phyloP scores from a whole-genome alignment of 2,797 vertebrate species.

The Enteromius mattozi region DNA sequence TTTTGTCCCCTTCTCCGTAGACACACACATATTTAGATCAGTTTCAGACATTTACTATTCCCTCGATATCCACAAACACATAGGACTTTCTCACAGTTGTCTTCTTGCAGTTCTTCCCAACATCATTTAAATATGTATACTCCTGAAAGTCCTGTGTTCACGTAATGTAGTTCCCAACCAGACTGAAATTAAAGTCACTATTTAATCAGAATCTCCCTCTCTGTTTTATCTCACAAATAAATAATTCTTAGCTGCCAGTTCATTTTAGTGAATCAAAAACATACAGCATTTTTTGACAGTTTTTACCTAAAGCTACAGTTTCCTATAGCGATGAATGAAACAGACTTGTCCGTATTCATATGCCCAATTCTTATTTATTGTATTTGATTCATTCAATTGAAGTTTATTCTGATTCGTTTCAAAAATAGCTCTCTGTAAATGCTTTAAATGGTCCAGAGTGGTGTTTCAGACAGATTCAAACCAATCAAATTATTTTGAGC shows the following conservation, averaged over 20 bases:
- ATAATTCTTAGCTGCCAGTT: background rate
- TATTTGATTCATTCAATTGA: background rate
- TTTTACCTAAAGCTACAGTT: background rate
- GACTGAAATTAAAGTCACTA: background rate
- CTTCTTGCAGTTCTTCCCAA: slow-evolving; percentile 37
- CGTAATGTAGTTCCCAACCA: background rate
- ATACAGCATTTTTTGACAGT: background rate
- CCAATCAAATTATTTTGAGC: background rate
- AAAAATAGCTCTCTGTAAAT: background rate
- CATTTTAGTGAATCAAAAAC: background rate
- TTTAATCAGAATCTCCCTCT: background rate
- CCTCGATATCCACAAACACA: slow-evolving; percentile 16
- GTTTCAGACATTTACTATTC: slow-evolving; percentile 40
- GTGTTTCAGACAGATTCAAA: background rate
- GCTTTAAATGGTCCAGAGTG: too few relatives aligned
- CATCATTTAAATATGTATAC: background rate
- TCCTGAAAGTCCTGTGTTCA: background rate
- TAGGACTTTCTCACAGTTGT: slow-evolving; percentile 1
- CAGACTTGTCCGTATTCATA: background rate
- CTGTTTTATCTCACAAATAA: background rate
- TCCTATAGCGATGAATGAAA: background rate
- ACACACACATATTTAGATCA: slow-evolving; percentile 2
- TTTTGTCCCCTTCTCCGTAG: background rate
- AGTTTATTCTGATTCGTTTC: background rate
- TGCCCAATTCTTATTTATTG: too few relatives aligned